Percentiles rank a stretch among this genome's conserved stretches.
phyloP scores from a whole-genome alignment of 2,113 vertebrate genomes.

The Actenoides hombroni region DNA sequence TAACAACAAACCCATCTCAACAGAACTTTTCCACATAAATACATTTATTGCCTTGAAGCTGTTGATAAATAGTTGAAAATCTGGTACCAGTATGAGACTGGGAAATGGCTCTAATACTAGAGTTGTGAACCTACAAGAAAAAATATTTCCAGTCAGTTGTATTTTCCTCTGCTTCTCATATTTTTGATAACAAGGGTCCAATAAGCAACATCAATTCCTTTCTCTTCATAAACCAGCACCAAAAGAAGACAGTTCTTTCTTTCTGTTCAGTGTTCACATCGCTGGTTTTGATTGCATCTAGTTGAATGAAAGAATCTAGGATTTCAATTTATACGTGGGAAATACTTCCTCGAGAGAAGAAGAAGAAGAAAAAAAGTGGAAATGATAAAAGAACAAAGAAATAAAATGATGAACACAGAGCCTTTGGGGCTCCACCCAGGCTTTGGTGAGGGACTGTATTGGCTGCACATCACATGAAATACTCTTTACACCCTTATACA shows the following conservation, averaged over 20 bases:
- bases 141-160: neutral
- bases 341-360: neutral
- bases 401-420: neutral
- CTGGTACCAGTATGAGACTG: neutral
- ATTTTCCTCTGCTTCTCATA: neutral
- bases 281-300: neutral
- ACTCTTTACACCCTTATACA: neutral
- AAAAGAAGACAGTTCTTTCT: neutral
- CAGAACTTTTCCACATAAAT: neutral
- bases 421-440: too few species aligned
- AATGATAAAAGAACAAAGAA: neutral
- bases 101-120: neutral
- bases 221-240: neutral
- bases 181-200: neutral
- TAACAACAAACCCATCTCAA: neutral
- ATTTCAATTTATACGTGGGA: neutral
- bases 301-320: neutral
- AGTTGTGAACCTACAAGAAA: neutral
- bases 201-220: neutral
- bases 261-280: neutral
- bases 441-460: neutral
- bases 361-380: neutral
- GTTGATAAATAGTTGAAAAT: neutral
- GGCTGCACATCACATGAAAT: neutral
- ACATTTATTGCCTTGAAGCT: neutral